Evolutionary conservation across 2,113 vertebrate genomes (phyloP).

Genomic region (Carassius carassius): DNA sequence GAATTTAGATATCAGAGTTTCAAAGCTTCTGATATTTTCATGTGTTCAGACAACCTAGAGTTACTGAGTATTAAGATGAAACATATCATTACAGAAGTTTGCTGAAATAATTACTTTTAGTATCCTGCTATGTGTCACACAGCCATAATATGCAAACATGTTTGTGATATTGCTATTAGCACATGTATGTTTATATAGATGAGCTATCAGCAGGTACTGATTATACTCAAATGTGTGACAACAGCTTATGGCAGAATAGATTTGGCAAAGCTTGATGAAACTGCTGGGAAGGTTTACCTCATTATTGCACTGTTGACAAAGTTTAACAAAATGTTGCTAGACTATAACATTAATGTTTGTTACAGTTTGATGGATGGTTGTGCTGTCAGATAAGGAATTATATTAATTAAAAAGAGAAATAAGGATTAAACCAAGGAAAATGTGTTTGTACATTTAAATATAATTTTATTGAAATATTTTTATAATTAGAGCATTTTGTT

Average conservation of each 20-base stretch:
- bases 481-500: too few species aligned
- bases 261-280: background rate
- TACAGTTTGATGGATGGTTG: background rate
- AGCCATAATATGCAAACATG: background rate
- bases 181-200: background rate
- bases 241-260: background rate
- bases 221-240: background rate
- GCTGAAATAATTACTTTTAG: background rate
- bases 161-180: constrained; percentile 2
- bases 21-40: background rate
- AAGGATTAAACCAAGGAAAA: background rate
- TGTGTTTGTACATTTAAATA: background rate
- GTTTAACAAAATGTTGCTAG: background rate
- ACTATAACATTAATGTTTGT: background rate
- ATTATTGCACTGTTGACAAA: background rate
- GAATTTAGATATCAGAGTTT: background rate
- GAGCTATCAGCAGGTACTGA: background rate
- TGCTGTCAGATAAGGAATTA: background rate
- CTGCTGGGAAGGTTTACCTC: background rate
- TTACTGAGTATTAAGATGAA: too few species aligned
- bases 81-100: background rate
- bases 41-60: background rate
- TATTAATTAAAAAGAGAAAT: background rate
- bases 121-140: background rate
- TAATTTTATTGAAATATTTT: too few species aligned